Evolutionary conservation across 1,140 invertebrate genomes (phyloP).

Genomic region (Calephelis nemesis): DNA sequence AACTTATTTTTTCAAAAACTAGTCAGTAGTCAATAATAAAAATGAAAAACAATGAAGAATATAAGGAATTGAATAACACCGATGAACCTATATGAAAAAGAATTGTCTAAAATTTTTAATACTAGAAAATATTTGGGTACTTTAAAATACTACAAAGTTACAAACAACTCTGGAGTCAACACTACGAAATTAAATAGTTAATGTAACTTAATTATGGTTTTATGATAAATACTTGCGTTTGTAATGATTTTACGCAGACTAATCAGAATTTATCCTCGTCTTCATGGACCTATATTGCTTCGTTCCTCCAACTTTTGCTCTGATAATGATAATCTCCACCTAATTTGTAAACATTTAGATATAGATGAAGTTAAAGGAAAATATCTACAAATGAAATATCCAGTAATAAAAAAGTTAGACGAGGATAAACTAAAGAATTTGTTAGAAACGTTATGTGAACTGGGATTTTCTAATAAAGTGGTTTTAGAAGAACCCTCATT

Average conservation of each 20-base stretch:
- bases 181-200: too few relatives aligned
- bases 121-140: too few relatives aligned
- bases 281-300: constrained; percentile 7
- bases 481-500: constrained; percentile 55
- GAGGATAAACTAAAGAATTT: constrained; percentile 41
- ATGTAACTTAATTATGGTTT: neutral
- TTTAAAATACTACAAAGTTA: too few relatives aligned
- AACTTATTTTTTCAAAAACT: too few relatives aligned
- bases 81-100: too few relatives aligned
- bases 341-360: constrained; percentile 52
- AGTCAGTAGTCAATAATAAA: too few relatives aligned
- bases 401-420: constrained; percentile 50
- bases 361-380: constrained; percentile 50
- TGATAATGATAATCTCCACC: constrained; percentile 33
- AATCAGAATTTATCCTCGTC: neutral
- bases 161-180: too few relatives aligned
- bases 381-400: constrained; percentile 57
- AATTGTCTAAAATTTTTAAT: too few relatives aligned
- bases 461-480: constrained; percentile 47
- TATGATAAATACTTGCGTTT: neutral
- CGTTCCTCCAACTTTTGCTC: constrained; percentile 25
- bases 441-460: constrained; percentile 42
- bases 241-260: constrained; percentile 25
- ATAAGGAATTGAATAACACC: too few relatives aligned
- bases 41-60: too few relatives aligned